phyloP scores from a whole-genome alignment of 2,888 invertebrate species.

The Lycophotia porphyrea region DNA sequence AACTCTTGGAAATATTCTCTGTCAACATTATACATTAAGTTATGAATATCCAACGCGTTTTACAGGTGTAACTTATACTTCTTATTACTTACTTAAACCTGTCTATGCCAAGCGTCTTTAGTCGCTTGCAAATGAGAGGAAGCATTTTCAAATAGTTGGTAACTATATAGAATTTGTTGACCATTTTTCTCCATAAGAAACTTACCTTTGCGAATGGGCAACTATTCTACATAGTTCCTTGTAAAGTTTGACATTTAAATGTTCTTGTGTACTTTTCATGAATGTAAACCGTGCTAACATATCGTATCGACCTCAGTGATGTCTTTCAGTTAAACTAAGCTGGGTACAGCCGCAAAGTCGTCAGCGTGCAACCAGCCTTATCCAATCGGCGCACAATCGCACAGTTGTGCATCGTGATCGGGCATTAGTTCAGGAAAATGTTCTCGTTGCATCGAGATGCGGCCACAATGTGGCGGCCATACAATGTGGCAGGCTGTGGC shows the following conservation, averaged over 20 bases:
- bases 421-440: slow-evolving; percentile 71
- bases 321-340: not conserved
- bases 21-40: slow-evolving; percentile 17
- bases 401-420: slow-evolving; percentile 75
- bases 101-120: not conserved
- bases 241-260: not conserved
- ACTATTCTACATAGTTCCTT: not conserved
- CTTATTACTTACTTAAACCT: not conserved
- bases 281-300: not conserved
- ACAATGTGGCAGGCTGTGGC: slow-evolving; percentile 26
- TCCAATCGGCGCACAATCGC: slow-evolving; percentile 73
- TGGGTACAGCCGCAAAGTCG: slow-evolving; percentile 24
- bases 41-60: not conserved
- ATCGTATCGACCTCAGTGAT: not conserved
- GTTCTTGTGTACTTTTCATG: not conserved
- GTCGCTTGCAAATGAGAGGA: not conserved
- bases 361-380: slow-evolving; percentile 57
- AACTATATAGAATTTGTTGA: not conserved
- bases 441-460: slow-evolving; percentile 62
- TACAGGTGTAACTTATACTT: not conserved
- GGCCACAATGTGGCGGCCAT: slow-evolving; percentile 41
- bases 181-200: not conserved
- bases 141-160: not conserved
- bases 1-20: slow-evolving; percentile 21
- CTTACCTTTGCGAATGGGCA: not conserved